Conservation (phyloP, 1,140 invertebrate genomes). For the Tetramorium parvispinum region DNA sequence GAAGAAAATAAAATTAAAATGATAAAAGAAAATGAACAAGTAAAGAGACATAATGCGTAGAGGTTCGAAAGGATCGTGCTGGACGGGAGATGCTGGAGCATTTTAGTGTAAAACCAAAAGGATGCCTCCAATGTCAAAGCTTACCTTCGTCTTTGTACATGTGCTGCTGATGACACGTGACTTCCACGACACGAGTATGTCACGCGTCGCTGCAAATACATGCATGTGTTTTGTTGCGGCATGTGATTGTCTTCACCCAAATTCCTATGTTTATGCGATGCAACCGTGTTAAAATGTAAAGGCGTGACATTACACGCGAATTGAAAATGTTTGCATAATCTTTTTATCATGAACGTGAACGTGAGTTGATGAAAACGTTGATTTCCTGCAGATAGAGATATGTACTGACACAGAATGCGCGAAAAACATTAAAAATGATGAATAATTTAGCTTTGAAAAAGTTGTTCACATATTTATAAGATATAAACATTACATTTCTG, state of each 20-base stretch:
- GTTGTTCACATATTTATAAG: background rate
- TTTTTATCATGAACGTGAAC: conserved; percentile 5
- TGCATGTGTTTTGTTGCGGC: conserved; percentile 1
- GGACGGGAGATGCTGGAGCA: background rate
- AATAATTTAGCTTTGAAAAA: background rate
- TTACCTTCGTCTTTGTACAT: conserved; percentile 17
- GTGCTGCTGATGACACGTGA: background rate
- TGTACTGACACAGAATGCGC: background rate
- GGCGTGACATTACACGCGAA: background rate
- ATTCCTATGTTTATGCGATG: conserved; percentile 23
- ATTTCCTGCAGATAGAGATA: background rate
- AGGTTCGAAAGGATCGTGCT: background rate
- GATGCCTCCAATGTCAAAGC: conserved; percentile 7
- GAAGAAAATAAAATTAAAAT: conserved; percentile 18
- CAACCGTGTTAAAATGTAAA: conserved; percentile 6
- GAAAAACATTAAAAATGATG: conserved; percentile 8
- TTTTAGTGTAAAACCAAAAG: conserved; percentile 45
- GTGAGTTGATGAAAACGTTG: background rate
- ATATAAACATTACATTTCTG: background rate
- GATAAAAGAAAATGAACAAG: background rate
- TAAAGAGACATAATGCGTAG: background rate
- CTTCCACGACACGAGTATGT: conserved; percentile 1
- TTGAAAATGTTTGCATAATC: background rate
- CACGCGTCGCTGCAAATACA: conserved; percentile 32
- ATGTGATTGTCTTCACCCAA: conserved; percentile 25